Evolutionary conservation across 2,113 vertebrate genomes (phyloP).

Genomic region (Tachuris rubrigastra): DNA sequence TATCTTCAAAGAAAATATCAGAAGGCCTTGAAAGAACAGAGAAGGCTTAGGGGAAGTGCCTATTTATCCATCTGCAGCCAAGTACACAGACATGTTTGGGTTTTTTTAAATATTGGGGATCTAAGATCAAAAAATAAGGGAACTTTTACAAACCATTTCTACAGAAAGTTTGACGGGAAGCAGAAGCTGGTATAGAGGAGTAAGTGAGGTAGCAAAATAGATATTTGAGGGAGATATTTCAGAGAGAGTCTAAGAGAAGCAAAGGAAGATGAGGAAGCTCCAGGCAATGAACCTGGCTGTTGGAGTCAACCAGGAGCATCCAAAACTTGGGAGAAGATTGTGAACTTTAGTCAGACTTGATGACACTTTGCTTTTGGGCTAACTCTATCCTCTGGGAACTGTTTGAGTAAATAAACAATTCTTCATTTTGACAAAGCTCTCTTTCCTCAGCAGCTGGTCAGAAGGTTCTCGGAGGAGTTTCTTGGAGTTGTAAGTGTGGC

Average conservation of each 20-base stretch:
- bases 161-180: not conserved
- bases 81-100: not conserved
- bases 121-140: not conserved
- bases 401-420: not conserved
- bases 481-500: not conserved
- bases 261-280: not conserved
- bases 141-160: not conserved
- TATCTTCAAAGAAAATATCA: conserved; percentile 42
- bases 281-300: not conserved
- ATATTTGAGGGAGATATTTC: not conserved
- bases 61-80: conserved; percentile 6
- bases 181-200: not conserved
- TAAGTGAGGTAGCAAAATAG: not conserved
- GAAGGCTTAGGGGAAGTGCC: not conserved
- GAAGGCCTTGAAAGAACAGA: conserved; percentile 24
- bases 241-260: not conserved
- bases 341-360: not conserved
- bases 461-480: not conserved
- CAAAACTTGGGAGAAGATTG: not conserved
- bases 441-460: not conserved
- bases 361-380: not conserved
- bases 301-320: not conserved
- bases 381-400: not conserved
- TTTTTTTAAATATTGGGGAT: not conserved
- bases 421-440: not conserved